Evolutionary conservation across 2,113 vertebrate species (phyloP), one percentile per base, ranked within the genome.

Genomic region (Tachysurus fulvidraco): DNA sequence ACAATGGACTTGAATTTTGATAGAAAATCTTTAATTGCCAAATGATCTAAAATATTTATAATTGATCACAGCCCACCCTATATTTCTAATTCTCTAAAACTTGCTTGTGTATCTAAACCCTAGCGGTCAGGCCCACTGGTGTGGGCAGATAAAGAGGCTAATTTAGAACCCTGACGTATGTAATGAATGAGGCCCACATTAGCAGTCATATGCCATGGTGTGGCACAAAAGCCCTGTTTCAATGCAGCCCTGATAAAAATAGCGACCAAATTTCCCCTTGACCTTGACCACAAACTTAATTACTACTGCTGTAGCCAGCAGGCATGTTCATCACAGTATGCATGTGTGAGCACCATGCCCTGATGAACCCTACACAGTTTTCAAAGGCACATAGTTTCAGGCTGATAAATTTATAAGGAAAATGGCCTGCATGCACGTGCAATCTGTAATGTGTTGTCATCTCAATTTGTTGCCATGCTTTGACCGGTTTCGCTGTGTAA

Each of bases 291-390:
- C 73, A 28, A 83, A 55, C 54, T 89, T 91, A 82, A 89, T 78
- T 87, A 76, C 64, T 60, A 41, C 59, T 89, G 81, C 50, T 90
- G 73, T 73, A 82, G 83, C 84, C 84, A 81, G 74, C 84, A 83
- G 91, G 86, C 83, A 90, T 91, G 87, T 92, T 91, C 89, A 94
- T 93, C 88, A 90, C 85, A 81, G 36, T 64, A 85, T 83, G 82
- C 78, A 85, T 78, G 83, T 90, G 89, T 85, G 84, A 86, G 84
- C 83, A 83, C 55, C 28, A 67, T 64, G 76, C 46, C 36, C 71
- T 62, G 69, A 19, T 82, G 23, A 13, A 82, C 10, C 36, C 46
- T 82, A 23, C 85, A 83, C 84, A 21, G 11, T 17, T 80, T 59
- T 65, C 11, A 86, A 86, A 81, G 36, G 52, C 65, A 71, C 52